Conservation (phyloP, 2,113 vertebrate species). For the Hippocampus comes region DNA sequence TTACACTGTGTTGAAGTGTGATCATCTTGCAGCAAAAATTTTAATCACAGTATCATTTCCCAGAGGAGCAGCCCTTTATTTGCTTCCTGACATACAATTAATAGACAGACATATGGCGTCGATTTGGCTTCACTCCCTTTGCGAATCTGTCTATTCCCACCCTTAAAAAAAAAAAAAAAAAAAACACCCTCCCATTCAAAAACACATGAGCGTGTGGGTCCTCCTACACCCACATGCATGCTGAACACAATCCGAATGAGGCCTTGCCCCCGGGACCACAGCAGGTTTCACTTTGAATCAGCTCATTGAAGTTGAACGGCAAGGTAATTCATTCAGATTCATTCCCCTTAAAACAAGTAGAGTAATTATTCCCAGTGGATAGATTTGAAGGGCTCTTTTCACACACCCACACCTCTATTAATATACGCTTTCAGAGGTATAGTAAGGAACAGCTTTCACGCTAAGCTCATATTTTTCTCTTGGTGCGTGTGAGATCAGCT, state of each 20-base stretch:
- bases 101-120: constrained; percentile 98
- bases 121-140: constrained; percentile 77
- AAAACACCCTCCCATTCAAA: constrained; percentile 1
- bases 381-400: not conserved
- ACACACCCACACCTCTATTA: too few relatives aligned
- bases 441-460: too few relatives aligned
- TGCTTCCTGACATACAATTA: constrained; percentile 89
- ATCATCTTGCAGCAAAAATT: constrained; percentile 58
- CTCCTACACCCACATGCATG: constrained; percentile 5
- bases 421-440: too few relatives aligned
- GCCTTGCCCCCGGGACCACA: not conserved
- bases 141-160: constrained; percentile 2
- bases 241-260: constrained; percentile 1
- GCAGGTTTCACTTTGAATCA: constrained; percentile 44
- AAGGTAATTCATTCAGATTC: constrained; percentile 24
- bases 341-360: constrained; percentile 2
- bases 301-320: constrained; percentile 32
- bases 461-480: too few relatives aligned
- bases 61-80: constrained; percentile 54
- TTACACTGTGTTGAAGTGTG: constrained; percentile 31
- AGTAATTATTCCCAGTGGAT: not conserved
- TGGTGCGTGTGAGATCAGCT: too few relatives aligned
- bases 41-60: constrained; percentile 91
- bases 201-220: not conserved
- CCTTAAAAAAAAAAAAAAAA: not conserved